Conservation (phyloP, 2,888 invertebrate species). For the Automeris io region DNA sequence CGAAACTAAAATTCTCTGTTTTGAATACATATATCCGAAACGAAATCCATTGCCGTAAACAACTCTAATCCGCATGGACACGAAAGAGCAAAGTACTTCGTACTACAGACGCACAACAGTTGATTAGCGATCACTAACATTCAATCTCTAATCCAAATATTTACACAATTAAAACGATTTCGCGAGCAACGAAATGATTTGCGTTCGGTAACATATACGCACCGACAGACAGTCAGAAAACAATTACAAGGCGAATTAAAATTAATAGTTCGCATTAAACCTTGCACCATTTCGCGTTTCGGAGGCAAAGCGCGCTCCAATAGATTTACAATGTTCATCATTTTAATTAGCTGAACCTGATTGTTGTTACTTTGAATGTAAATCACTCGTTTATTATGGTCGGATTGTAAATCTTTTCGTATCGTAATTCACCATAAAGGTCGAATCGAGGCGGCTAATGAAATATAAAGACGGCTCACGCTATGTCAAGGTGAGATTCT, state of each 20-base stretch:
- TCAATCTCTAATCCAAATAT: slow-evolving; percentile 13
- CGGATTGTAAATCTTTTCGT: not conserved
- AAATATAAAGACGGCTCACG: slow-evolving; percentile 1
- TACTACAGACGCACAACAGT: too few relatives aligned
- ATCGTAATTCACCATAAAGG: slow-evolving; percentile 4
- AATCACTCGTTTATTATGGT: slow-evolving; percentile 14
- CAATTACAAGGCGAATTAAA: slow-evolving; percentile 39
- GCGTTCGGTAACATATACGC: slow-evolving; percentile 2
- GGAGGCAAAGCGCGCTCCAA: slow-evolving; percentile 8
- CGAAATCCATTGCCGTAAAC: too few relatives aligned
- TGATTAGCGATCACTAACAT: not conserved
- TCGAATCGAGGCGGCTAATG: slow-evolving; percentile 1
- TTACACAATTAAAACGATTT: not conserved
- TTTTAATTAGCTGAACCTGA: slow-evolving; percentile 19
- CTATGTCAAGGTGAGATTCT: slow-evolving; percentile 1
- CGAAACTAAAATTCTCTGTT: too few relatives aligned
- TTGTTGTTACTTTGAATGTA: slow-evolving; percentile 18
- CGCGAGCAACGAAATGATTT: not conserved
- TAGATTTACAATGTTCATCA: slow-evolving; percentile 14
- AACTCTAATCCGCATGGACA: too few relatives aligned
- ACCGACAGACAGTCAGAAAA: slow-evolving; percentile 27
- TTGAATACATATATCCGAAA: too few relatives aligned
- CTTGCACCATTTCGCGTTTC: slow-evolving; percentile 35
- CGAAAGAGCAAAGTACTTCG: too few relatives aligned
- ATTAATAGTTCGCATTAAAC: slow-evolving; percentile 33